phyloP scores from a whole-genome alignment of 1,140 invertebrate species.

The Pinna nobilis region DNA sequence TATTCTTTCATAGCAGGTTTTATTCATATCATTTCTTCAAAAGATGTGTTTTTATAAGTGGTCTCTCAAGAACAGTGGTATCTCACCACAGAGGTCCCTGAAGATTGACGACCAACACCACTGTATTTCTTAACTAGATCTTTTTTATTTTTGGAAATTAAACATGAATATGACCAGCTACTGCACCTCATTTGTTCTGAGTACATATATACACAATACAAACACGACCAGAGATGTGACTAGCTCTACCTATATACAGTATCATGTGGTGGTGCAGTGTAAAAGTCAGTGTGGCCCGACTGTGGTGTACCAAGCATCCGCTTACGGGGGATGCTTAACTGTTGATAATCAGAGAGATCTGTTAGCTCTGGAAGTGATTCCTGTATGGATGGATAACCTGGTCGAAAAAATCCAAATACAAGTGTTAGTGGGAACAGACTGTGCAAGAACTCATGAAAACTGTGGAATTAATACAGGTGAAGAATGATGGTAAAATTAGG shows the following conservation, averaged over 20 bases:
- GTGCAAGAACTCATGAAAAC: neutral
- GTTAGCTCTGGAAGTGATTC: constrained; percentile 49
- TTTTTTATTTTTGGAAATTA: too few relatives aligned
- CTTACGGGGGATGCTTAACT: constrained; percentile 23
- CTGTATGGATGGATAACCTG: constrained; percentile 32
- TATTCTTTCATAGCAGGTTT: too few relatives aligned
- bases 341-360: constrained; percentile 49
- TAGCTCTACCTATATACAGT: constrained; percentile 63
- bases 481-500: too few relatives aligned
- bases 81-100: too few relatives aligned
- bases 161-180: constrained; percentile 3
- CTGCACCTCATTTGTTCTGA: neutral
- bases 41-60: too few relatives aligned
- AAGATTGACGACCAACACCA: too few relatives aligned
- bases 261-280: constrained; percentile 51
- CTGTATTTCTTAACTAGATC: too few relatives aligned
- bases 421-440: too few relatives aligned
- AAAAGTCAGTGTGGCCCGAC: constrained; percentile 35
- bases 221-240: constrained; percentile 1
- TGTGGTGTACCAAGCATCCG: constrained; percentile 48
- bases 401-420: constrained; percentile 16
- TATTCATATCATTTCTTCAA: too few relatives aligned
- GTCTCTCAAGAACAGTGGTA: too few relatives aligned
- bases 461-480: neutral
- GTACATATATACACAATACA: neutral